A percentile compares a stretch with the other conserved stretches of the same genome.
These are phyloP conservation scores for Plusia festucae DNA, from an alignment of 2,888 invertebrate genomes.

Conservation along the genomic window DNA sequence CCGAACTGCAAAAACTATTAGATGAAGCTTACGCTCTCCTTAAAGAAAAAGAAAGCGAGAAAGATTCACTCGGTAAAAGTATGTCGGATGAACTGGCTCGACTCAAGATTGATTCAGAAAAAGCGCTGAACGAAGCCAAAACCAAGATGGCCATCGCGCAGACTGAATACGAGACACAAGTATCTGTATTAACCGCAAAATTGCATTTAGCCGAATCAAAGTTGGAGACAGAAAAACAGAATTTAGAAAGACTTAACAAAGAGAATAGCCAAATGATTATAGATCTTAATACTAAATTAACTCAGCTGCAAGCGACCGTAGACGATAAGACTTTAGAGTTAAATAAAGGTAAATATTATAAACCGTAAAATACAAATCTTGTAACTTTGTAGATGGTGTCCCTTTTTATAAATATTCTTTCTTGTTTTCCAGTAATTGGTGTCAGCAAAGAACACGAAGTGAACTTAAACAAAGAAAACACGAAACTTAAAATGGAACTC, in stretches of 20 bases:
- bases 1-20: constrained; percentile 85
- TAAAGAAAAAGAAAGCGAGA: constrained; percentile 86
- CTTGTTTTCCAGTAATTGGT: constrained; percentile 78
- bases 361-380: too few species aligned
- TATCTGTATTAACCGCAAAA: constrained; percentile 87
- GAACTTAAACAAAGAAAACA: constrained; percentile 85
- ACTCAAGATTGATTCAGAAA: constrained; percentile 86
- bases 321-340: constrained; percentile 87
- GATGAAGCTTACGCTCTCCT: constrained; percentile 87
- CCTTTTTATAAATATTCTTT: not conserved
- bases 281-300: constrained; percentile 83
- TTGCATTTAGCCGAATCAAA: constrained; percentile 88
- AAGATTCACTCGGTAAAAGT: constrained; percentile 85
- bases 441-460: constrained; percentile 86
- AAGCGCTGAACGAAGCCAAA: constrained; percentile 85
- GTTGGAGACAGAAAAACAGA: constrained; percentile 83
- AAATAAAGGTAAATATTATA: constrained; percentile 81
- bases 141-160: constrained; percentile 92
- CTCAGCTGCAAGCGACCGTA: constrained; percentile 84
- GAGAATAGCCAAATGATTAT: constrained; percentile 85
- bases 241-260: constrained; percentile 82
- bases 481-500: constrained; percentile 87
- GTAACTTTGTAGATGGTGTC: not conserved
- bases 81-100: constrained; percentile 84
- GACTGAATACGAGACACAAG: constrained; percentile 89